Conservation (phyloP, 1,140 invertebrate species). For the Dufourea novaeangliae region DNA sequence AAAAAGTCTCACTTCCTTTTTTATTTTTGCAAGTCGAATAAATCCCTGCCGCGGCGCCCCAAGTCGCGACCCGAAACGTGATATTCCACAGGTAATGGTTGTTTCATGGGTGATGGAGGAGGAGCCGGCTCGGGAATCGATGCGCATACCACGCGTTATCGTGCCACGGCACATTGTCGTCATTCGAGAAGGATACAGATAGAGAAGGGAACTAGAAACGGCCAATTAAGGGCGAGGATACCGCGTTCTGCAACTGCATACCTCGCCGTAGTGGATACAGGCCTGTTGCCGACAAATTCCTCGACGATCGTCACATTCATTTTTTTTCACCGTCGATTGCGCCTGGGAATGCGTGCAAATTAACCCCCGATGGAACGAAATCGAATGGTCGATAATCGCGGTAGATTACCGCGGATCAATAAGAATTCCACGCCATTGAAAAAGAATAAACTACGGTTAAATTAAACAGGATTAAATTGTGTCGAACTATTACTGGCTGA, state of each 20-base stretch:
- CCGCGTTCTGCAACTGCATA: slow-evolving; percentile 27
- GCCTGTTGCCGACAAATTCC: slow-evolving; percentile 23
- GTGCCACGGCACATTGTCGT: slow-evolving; percentile 31
- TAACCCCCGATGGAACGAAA: neutral
- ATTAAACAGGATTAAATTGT: neutral
- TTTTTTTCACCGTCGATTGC: slow-evolving; percentile 18
- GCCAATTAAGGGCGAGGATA: slow-evolving; percentile 62
- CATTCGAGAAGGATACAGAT: slow-evolving; percentile 39
- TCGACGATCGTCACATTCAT: neutral
- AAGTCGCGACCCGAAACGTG: slow-evolving; percentile 12
- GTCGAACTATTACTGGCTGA: neutral
- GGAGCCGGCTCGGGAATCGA: slow-evolving; percentile 29
- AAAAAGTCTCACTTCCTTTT: no score
- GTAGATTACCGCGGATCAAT: neutral
- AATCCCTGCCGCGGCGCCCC: neutral
- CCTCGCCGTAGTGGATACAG: slow-evolving; percentile 2
- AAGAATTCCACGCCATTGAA: slow-evolving; percentile 6
- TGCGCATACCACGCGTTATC: slow-evolving; percentile 47
- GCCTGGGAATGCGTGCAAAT: slow-evolving; percentile 16
- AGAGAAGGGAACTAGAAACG: slow-evolving; percentile 44
- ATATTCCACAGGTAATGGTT: slow-evolving; percentile 27
- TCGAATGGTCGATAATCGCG: neutral
- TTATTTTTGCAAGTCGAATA: neutral
- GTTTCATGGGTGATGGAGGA: slow-evolving; percentile 23
- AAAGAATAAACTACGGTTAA: neutral